Conservation (phyloP, 2,113 vertebrate genomes). For the Drymodes brunneopygia region DNA sequence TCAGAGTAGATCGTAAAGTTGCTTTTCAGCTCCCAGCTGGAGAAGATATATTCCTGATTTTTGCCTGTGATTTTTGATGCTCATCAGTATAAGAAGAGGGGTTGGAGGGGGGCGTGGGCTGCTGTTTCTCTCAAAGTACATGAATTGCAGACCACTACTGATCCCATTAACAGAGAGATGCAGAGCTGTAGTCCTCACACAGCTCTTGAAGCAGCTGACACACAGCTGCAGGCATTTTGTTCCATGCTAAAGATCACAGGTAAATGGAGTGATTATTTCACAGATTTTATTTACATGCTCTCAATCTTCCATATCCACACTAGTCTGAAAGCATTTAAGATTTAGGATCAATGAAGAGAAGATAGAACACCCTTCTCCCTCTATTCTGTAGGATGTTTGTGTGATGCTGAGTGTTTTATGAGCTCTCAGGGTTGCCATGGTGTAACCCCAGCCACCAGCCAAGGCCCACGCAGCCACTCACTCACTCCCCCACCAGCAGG, state of each 20-base stretch:
- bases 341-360: neutral
- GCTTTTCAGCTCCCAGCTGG: neutral
- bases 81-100: neutral
- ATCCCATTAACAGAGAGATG: neutral
- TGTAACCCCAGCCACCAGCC: neutral
- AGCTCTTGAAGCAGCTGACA: neutral
- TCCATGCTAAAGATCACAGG: neutral
- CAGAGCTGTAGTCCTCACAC: neutral
- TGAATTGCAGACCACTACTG: neutral
- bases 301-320: neutral
- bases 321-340: neutral
- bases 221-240: neutral
- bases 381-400: neutral
- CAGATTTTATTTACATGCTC: neutral
- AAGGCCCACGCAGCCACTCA: accelerated
- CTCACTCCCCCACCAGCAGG: neutral
- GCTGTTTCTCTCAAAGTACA: neutral
- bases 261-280: neutral
- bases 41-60: neutral
- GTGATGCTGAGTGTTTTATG: neutral
- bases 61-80: neutral
- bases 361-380: neutral
- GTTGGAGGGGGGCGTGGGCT: neutral
- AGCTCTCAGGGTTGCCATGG: neutral
- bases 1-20: neutral